A percentile compares a stretch with the other conserved stretches of the same genome.
Conservation (phyloP, 2,888 invertebrate species). For the Pollenia amentaria region DNA sequence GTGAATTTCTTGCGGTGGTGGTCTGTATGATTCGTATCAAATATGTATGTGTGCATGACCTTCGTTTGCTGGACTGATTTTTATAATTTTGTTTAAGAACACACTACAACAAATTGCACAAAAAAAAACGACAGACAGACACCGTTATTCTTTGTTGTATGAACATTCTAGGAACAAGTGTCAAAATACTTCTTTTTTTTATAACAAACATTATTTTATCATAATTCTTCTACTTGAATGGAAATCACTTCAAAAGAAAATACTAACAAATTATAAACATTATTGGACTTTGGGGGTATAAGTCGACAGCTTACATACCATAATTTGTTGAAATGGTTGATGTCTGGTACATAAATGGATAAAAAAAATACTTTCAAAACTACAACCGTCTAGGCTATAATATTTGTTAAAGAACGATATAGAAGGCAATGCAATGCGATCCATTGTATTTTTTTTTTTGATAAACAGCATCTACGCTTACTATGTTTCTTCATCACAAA, state of each 20-base stretch:
- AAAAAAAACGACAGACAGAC: slow-evolving; percentile 4
- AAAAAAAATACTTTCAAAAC: too few relatives aligned
- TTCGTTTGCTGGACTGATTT: slow-evolving; percentile 62
- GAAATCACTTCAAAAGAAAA: background rate
- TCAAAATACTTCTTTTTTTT: slow-evolving; percentile 59
- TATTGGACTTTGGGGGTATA: background rate
- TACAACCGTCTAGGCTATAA: too few relatives aligned
- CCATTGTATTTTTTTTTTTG: too few relatives aligned
- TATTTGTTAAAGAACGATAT: too few relatives aligned
- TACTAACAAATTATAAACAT: background rate
- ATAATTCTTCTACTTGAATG: slow-evolving; percentile 27
- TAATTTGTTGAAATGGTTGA: too few relatives aligned
- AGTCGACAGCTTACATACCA: background rate
- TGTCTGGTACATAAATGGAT: too few relatives aligned
- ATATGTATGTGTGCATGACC: slow-evolving; percentile 44
- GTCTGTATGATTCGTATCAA: slow-evolving; percentile 19
- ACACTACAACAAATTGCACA: background rate
- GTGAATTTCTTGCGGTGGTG: slow-evolving; percentile 40
- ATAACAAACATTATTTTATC: background rate
- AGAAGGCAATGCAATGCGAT: too few relatives aligned
- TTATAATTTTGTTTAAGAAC: slow-evolving; percentile 45
- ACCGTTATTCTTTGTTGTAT: slow-evolving; percentile 60
- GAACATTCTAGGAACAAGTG: slow-evolving; percentile 68
- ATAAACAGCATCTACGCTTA: too few relatives aligned
- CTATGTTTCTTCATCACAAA: too few relatives aligned